Percentiles rank a stretch among this genome's conserved stretches.
These are phyloP conservation scores for Volucella bombylans DNA, from an alignment of 2,888 invertebrate genomes.

Conservation along the genomic window DNA sequence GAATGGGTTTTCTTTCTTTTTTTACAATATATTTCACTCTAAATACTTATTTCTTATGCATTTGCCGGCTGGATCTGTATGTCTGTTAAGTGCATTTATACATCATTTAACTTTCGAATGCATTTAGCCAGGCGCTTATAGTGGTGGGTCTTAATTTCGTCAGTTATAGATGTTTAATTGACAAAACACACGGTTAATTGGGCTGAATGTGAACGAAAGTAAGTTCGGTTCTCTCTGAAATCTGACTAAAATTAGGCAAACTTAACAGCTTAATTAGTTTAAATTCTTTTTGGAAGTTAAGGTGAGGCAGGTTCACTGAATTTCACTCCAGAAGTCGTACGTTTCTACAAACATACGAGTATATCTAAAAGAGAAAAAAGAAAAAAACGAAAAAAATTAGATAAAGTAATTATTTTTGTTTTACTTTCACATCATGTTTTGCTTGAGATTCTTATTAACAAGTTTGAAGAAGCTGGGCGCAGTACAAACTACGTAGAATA, in stretches of 20 bases:
- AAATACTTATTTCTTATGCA: constrained; percentile 2
- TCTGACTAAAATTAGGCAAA: constrained; percentile 21
- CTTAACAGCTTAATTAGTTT: constrained; percentile 46
- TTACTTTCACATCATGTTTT: constrained; percentile 38
- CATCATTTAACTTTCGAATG: constrained; percentile 42
- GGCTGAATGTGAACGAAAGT: constrained; percentile 31
- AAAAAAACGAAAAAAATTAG: constrained; percentile 22
- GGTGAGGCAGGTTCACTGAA: constrained; percentile 22
- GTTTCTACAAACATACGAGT: neutral
- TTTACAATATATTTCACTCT: neutral
- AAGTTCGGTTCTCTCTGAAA: constrained; percentile 5
- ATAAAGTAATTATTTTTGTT: constrained; percentile 41
- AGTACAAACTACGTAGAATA: constrained; percentile 5
- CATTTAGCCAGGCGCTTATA: neutral
- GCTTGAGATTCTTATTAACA: constrained; percentile 7
- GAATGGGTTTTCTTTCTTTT: constrained; percentile 8
- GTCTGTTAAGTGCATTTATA: constrained; percentile 30
- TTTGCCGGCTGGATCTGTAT: neutral
- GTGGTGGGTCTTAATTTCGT: constrained; percentile 22
- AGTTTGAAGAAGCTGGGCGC: constrained; percentile 16
- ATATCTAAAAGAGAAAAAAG: constrained; percentile 44
- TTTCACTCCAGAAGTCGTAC: constrained; percentile 50
- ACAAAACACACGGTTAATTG: neutral
- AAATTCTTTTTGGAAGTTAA: neutral
- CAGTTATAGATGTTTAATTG: constrained; percentile 14